Base-by-base conservation (phyloP, 2,888 invertebrate genomes). In the Steinernema carpocapsae region DNA sequence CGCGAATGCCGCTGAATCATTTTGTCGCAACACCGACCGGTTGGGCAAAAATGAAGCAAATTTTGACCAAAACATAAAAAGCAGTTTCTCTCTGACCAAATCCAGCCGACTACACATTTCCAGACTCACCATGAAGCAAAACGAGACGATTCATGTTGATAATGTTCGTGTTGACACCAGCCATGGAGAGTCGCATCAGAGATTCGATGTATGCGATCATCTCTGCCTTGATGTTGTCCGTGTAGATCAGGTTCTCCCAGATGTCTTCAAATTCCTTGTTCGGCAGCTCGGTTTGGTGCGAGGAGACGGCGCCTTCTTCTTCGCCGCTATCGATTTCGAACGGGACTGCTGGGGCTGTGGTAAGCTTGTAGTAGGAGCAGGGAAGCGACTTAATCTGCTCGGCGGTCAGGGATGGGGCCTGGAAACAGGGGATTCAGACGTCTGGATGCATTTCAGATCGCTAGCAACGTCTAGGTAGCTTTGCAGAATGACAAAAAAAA, bases 231-330 rank as follows among this genome's bases (percentile, higher is more conserved):
- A 94, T 90, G 77, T 91, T 89, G 10, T 90, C 88, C 81, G 94
- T 93, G 88, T 92, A 94, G 78, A 93, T 91, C 7, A 99, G 91
- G 87, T 92, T 94, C 84, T 96, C 95, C 97, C 97, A 99, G 1
- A 95, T 88, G 0, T 93, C 93, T 82, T 92, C 91, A 84, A 94
- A 93, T 83, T 93, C 92, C 70, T 89, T 87, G 12, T 92, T 91
- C 0, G 97, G 97, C 75, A 95, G 89, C 73, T 93, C 90, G 92
- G 94, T 93, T 83, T 94, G 76, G 56, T 78, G 80, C 0, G 84
- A 83, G 4, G 82, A 85, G 17, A 85, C 78, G 19, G 82, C 78
- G 22, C 76, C 72, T 6, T 77, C 76, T 10, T 81, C 80, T 6
- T 64, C 74, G 12, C 77, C 77, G 46, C 43, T 70, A 56, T 59